phyloP scores from a whole-genome alignment of 2,113 vertebrate genomes.

The Crotophaga sulcirostris region DNA sequence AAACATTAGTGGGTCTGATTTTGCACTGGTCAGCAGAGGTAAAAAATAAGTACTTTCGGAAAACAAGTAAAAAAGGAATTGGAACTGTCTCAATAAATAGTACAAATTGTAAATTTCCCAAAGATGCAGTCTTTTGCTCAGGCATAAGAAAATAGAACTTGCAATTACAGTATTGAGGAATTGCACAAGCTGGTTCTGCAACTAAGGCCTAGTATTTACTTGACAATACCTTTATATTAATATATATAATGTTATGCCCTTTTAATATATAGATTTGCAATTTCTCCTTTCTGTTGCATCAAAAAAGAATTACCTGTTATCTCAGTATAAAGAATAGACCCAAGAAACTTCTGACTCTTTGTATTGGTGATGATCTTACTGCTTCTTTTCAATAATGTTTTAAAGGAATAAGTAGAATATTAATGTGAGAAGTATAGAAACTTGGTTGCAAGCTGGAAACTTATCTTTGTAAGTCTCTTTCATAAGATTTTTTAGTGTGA shows the following conservation, averaged over 20 bases:
- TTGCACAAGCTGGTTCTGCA: background rate
- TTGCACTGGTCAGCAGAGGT: slow-evolving; percentile 89
- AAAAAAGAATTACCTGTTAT: background rate
- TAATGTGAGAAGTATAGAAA: background rate
- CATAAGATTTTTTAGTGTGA: background rate
- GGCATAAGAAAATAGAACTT: slow-evolving; percentile 68
- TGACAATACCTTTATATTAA: slow-evolving; percentile 35
- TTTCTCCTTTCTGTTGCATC: background rate
- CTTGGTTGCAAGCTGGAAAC: background rate
- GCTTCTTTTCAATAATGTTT: background rate
- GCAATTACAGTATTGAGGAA: slow-evolving; percentile 62
- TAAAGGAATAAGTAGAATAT: background rate
- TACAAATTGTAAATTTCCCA: slow-evolving; percentile 78
- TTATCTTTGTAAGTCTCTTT: background rate
- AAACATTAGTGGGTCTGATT: slow-evolving; percentile 88
- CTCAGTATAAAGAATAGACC: background rate
- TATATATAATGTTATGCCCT: background rate
- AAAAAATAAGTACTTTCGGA: slow-evolving; percentile 71
- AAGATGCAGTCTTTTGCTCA: slow-evolving; percentile 37
- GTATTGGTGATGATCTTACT: background rate
- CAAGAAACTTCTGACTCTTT: background rate
- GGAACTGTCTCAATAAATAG: slow-evolving; percentile 78
- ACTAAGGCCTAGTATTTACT: slow-evolving; percentile 3
- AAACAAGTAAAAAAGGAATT: slow-evolving; percentile 81
- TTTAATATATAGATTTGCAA: background rate